phyloP scores from a whole-genome alignment of 1,140 invertebrate genomes.

The Laupala kohalensis region DNA sequence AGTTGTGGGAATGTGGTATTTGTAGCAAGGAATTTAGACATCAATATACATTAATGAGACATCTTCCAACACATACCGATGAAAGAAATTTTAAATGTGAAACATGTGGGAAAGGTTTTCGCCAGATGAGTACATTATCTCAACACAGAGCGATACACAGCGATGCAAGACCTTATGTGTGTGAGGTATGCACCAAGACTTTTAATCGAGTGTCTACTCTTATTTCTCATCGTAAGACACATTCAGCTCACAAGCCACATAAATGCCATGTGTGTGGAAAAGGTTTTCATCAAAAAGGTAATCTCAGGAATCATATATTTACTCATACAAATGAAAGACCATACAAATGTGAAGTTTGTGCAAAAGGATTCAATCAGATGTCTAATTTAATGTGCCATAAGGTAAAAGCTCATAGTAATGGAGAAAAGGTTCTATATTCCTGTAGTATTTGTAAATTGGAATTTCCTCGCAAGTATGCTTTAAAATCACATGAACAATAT shows the following conservation, averaged over 20 bases:
- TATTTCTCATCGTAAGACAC: conserved; percentile 27
- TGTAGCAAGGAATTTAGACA: conserved; percentile 60
- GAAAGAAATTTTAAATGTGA: conserved; percentile 69
- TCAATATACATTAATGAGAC: conserved; percentile 64
- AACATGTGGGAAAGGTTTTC: conserved; percentile 65
- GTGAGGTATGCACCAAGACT: conserved; percentile 26
- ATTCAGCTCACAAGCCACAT: conserved; percentile 26
- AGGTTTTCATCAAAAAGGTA: conserved; percentile 14
- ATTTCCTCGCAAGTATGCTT: conserved; percentile 35
- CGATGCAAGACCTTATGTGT: conserved; percentile 32
- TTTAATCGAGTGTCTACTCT: conserved; percentile 30
- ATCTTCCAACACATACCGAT: conserved; percentile 68
- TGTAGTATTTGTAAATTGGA: conserved; percentile 40
- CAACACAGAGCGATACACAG: conserved; percentile 63
- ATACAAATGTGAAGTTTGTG: conserved; percentile 49
- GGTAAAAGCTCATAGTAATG: conserved; percentile 42
- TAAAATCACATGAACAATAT: conserved; percentile 42
- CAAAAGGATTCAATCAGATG: conserved; percentile 72
- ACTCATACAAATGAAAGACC: conserved; percentile 24
- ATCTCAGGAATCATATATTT: conserved; percentile 22
- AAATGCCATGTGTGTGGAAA: conserved; percentile 23
- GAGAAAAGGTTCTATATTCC: conserved; percentile 37
- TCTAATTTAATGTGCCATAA: conserved; percentile 67
- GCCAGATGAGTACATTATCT: conserved; percentile 52
- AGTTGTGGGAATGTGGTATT: conserved; percentile 49